phyloP scores from a whole-genome alignment of 2,113 vertebrate species.

The Passer domesticus region DNA sequence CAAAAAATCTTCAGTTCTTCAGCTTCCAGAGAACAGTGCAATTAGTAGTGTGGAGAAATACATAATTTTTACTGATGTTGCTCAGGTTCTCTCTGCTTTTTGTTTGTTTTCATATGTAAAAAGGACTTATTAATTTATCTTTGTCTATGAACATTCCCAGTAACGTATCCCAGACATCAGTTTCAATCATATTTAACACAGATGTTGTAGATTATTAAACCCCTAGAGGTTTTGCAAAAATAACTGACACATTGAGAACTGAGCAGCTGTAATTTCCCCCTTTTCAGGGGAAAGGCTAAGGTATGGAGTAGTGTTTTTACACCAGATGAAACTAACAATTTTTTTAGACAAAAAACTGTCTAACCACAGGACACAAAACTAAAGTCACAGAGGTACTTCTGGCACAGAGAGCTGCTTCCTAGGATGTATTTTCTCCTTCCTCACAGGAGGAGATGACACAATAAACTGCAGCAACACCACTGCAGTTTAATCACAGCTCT shows the following conservation, averaged over 20 bases:
- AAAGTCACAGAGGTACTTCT: background rate
- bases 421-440: background rate
- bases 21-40: background rate
- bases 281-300: background rate
- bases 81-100: background rate
- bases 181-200: background rate
- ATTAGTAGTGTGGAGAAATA: background rate
- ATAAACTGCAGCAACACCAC: background rate
- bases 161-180: fast-evolving
- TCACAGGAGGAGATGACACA: background rate
- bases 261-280: background rate
- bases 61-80: background rate
- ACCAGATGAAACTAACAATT: background rate
- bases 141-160: background rate
- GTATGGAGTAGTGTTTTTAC: background rate
- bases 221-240: background rate
- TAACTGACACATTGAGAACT: background rate
- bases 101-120: background rate
- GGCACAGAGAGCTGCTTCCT: background rate
- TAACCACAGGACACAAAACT: background rate
- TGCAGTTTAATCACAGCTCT: background rate
- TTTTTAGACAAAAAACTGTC: background rate
- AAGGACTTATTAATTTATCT: background rate
- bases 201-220: background rate
- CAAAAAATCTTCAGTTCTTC: background rate